phyloP scores from a whole-genome alignment of 1,140 invertebrate genomes.

The Atta texana region DNA sequence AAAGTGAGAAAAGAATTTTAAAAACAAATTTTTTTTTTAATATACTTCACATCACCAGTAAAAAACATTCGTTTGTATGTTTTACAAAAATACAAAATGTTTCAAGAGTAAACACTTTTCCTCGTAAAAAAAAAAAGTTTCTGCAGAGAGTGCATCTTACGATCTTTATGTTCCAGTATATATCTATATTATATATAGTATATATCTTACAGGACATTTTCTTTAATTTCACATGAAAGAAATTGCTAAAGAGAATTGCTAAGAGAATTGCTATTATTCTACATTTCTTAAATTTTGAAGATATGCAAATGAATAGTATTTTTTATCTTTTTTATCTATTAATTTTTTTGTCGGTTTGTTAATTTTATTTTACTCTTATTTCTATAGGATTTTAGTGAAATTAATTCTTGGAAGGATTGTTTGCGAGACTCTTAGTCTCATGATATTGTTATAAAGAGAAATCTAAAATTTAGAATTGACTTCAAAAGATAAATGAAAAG shows the following conservation, averaged over 20 bases:
- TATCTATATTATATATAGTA: too few relatives aligned
- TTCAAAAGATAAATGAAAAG: constrained; percentile 5
- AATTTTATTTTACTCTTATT: not conserved
- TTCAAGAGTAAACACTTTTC: not conserved
- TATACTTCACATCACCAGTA: not conserved
- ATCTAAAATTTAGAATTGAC: not conserved
- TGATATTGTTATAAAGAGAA: not conserved
- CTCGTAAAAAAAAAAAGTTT: not conserved
- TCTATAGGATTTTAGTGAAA: not conserved
- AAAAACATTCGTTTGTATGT: not conserved
- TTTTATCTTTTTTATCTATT: not conserved
- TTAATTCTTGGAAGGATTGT: not conserved
- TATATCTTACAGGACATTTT: not conserved
- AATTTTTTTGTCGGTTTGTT: not conserved
- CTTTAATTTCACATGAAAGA: not conserved
- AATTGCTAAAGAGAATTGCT: not conserved
- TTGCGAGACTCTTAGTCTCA: not conserved
- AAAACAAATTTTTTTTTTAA: not conserved
- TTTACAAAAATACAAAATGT: not conserved
- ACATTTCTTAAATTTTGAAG: not conserved
- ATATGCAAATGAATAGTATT: not conserved
- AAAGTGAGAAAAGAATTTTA: not conserved
- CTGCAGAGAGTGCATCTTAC: not conserved
- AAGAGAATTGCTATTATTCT: not conserved
- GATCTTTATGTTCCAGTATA: not conserved